Base-by-base conservation (phyloP, 2,888 invertebrate species). In the Cybosia mesomella region DNA sequence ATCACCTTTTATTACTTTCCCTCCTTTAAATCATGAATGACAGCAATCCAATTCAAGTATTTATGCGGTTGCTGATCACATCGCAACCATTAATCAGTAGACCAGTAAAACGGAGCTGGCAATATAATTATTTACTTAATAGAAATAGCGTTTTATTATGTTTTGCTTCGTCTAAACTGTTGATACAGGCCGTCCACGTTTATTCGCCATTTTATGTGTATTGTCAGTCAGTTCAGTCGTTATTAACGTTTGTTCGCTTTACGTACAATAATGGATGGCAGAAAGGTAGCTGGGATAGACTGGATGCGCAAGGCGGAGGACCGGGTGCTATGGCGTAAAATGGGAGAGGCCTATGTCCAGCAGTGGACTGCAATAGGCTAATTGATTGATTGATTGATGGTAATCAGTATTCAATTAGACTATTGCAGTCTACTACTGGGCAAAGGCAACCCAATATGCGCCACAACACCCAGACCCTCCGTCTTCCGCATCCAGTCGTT, bases 91-190 rank as follows among this genome's bases (percentile, higher is more conserved):
- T 49, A 64, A 65, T 28, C 22, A 43, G 10, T 15, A 18, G n/a
- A 32, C 22, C 21, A 15, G 13, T 28, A 18, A 18, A 58, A 58
- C 36, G 22, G 34, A 34, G n/a, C 59, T 66, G 58, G 15, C 21
- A 36, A 28, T 28, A 28, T 39, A 64, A 59, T 49, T 39, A 67
- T 65, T 71, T 62, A 55, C 59, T 63, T n/a, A 53, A 49, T 66
- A 43, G 43, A 63, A 59, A 59, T 60, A 64, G 66, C 21, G 22
- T 55, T 64, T 59, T 61, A 67, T 43, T 57, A 39, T 22, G 64
- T 43, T 64, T 64, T 64, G 64, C 58, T 58, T 24, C 28, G 21
- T 15, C 18, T 39, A 58, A 64, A 18, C 28, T 64, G 64, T 58
- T 64, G 64, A 13, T 64, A 64, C 8, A 55, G 18, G 55, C 11